A percentile compares a stretch with the other conserved stretches of the same genome.
These are phyloP conservation scores for Tribolium freemani DNA, from an alignment of 2,888 invertebrate species.

Conservation along the genomic window DNA sequence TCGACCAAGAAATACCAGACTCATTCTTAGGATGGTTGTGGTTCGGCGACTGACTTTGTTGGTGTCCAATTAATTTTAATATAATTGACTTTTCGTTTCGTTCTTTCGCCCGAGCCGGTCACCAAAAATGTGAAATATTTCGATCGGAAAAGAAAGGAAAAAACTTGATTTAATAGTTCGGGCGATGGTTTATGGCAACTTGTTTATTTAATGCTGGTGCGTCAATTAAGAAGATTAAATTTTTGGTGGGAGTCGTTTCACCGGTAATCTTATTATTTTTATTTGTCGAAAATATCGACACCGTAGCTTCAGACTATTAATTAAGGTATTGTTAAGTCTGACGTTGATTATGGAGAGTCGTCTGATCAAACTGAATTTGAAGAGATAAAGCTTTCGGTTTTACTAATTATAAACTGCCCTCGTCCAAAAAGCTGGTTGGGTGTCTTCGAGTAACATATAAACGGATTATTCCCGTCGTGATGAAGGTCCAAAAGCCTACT, in stretches of 20 bases:
- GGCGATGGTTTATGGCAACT: conserved; percentile 17
- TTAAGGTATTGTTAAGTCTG: conserved; percentile 58
- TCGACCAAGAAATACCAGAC: conserved; percentile 46
- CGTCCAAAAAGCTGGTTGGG: conserved; percentile 26
- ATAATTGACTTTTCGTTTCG: conserved; percentile 62
- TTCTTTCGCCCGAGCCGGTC: conserved; percentile 45
- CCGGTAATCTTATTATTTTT: conserved; percentile 35
- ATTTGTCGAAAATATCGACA: conserved; percentile 40
- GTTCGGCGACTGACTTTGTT: conserved; percentile 55
- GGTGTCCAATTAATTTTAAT: conserved; percentile 64
- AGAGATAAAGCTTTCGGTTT: conserved; percentile 55
- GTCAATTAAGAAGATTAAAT: conserved; percentile 37
- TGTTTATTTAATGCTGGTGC: conserved; percentile 3
- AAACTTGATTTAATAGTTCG: conserved; percentile 29
- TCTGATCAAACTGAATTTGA: conserved; percentile 52
- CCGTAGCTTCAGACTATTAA: conserved; percentile 50
- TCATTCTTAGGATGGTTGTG: conserved; percentile 52
- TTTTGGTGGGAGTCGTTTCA: conserved; percentile 32
- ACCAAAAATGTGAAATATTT: conserved; percentile 51
- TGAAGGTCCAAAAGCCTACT: conserved; percentile 44
- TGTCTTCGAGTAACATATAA: conserved; percentile 41
- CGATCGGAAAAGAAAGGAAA: conserved; percentile 22
- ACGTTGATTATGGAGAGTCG: conserved; percentile 58
- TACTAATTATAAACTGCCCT: conserved; percentile 57
- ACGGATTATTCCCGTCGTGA: conserved; percentile 47